Base-by-base conservation (phyloP, 2,113 vertebrate species). In the Petaurus breviceps region DNA sequence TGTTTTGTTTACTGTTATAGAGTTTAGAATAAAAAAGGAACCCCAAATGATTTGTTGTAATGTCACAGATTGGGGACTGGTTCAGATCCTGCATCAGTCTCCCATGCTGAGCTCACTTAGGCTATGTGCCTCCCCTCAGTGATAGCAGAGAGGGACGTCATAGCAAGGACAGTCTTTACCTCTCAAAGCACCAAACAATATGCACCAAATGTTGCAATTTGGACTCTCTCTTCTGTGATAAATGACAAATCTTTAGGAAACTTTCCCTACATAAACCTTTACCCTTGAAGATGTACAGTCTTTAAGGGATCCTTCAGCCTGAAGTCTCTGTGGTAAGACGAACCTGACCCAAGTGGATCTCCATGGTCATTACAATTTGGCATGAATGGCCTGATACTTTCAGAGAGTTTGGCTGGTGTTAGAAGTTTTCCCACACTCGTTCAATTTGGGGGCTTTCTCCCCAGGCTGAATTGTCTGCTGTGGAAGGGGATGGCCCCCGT, bases 401-500 rank as follows among this genome's bases (percentile, higher is more conserved):
- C 95, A 53, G 12, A 96, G 96, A 51, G 92, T 95, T 0, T 90
- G 95, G 28, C 53, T 94, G 43, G 93, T 93, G 37, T 92, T 52
- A 14, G 96, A 97, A 91, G 94, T 91, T 61, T 96, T 97, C 53
- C 93, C 93, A 0, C 95, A 96, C 52, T 97, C 68, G 0, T 90
- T 92, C 7, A 92, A 97, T 51, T 61, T 77, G 0, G 51, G 93
- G 43, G 92, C 54, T 24, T 90, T 93, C 94, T 37, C 96, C 22
- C 92, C 94, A 46, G 46, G 77, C 0, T 96, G 96, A 31, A 95
- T 68, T 49, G 43, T 50, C 52, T 91, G 96, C 68, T 97, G 97
- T 3, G 96, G 95, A 46, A 97, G 95, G n/a, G 97, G 94, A 92
- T 97, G 95, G 26, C 90, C 96, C 50, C 97, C 97, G 61, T 90